Evolutionary conservation across 2,888 invertebrate genomes (phyloP).

Genomic region (Zootermopsis nevadensis): DNA sequence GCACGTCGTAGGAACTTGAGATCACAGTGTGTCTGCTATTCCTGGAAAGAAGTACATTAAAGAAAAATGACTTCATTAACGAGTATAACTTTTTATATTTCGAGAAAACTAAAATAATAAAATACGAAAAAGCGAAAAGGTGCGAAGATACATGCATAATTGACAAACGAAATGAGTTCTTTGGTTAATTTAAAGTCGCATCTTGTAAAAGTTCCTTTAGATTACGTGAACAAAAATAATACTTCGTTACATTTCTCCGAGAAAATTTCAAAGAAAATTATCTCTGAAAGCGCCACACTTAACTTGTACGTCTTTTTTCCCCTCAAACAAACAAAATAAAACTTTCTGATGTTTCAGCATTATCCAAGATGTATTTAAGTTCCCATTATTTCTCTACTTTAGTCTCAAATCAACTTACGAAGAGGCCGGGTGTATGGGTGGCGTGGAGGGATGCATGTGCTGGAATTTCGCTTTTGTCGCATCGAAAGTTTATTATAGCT

Average conservation of each 20-base stretch:
- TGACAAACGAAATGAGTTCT: constrained; percentile 63
- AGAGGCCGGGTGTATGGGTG: too few relatives aligned
- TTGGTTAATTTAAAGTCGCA: constrained; percentile 48
- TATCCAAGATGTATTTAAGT: neutral
- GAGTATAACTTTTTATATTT: constrained; percentile 33
- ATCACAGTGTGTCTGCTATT: too few relatives aligned
- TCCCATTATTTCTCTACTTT: neutral
- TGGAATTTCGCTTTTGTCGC: too few relatives aligned
- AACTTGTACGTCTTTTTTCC: neutral
- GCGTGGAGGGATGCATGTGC: neutral
- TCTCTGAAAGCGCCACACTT: neutral
- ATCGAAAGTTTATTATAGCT: too few relatives aligned
- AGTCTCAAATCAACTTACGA: neutral
- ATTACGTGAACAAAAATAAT: constrained; percentile 6
- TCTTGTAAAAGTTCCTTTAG: constrained; percentile 35
- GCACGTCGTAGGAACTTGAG: too few relatives aligned
- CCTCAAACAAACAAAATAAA: neutral
- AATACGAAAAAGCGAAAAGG: constrained; percentile 41
- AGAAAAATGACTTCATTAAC: constrained; percentile 32
- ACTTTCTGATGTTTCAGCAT: neutral
- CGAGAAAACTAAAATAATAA: constrained; percentile 18
- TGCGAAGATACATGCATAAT: constrained; percentile 59
- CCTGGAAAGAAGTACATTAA: constrained; percentile 16
- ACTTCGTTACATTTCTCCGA: neutral
- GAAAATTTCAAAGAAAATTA: constrained; percentile 26